Conservation (phyloP, 2,113 vertebrate species). For the Nesoenas mayeri region DNA sequence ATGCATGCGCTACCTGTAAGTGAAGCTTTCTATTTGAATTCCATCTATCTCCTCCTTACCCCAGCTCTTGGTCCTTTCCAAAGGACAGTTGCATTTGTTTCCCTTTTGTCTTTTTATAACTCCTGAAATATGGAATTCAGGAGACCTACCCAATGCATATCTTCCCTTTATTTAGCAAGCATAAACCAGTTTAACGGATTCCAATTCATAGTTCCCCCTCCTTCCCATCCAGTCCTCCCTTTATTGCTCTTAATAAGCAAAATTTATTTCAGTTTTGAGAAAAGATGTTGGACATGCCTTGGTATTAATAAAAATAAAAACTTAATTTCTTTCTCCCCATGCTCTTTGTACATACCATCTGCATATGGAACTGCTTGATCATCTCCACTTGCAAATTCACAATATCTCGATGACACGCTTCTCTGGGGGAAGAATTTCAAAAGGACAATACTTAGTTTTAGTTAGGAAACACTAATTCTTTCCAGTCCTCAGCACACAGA, state of each 20-base stretch:
- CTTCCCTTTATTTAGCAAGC: neutral
- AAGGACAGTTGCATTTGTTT: neutral
- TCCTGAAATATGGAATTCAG: neutral
- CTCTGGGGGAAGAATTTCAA: constrained; percentile 75
- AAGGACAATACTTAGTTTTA: neutral
- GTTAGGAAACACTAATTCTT: neutral
- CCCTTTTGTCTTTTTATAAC: neutral
- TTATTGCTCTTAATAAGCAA: neutral
- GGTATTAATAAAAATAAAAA: neutral
- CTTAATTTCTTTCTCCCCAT: neutral
- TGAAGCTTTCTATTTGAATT: neutral
- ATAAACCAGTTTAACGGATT: neutral
- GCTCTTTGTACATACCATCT: constrained; percentile 83
- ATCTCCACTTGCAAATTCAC: constrained; percentile 98
- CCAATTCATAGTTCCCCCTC: neutral
- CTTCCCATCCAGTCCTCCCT: neutral
- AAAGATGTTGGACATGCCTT: neutral
- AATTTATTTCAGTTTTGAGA: neutral
- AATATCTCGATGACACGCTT: constrained; percentile 91
- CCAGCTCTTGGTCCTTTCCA: neutral
- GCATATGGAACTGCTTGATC: constrained; percentile 96
- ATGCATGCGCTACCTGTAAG: neutral
- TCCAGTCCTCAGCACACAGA: neutral
- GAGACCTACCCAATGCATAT: neutral
- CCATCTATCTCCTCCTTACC: neutral